Conservation (phyloP, 2,113 vertebrate species). For the Loxodonta africana region DNA sequence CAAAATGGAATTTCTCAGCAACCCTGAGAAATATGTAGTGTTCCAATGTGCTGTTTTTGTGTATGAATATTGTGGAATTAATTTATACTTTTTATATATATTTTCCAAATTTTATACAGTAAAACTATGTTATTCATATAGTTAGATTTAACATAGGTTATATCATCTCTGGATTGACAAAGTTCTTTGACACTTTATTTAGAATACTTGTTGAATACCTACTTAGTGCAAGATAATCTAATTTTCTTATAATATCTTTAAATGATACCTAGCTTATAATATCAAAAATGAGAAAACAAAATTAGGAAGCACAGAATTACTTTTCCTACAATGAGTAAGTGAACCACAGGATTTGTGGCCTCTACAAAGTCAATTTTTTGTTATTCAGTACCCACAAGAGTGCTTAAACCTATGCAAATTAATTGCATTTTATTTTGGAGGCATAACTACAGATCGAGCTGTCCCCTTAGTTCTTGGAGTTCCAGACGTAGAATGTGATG, state of each 20-base stretch:
- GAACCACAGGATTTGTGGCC: neutral
- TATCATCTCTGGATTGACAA: neutral
- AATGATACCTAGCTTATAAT: neutral
- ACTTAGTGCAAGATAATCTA: neutral
- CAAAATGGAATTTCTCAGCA: neutral
- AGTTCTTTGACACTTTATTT: neutral
- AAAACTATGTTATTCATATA: neutral
- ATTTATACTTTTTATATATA: neutral
- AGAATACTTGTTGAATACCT: neutral
- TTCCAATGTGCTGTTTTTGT: neutral
- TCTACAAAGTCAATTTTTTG: neutral
- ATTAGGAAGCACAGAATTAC: neutral
- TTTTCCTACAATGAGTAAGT: neutral
- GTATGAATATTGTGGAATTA: neutral
- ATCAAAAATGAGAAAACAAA: neutral
- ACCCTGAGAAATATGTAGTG: conserved; percentile 18
- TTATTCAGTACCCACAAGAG: too few species aligned
- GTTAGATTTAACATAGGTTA: neutral
- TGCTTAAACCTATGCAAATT: neutral
- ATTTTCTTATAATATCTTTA: neutral
- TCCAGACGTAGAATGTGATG: neutral
- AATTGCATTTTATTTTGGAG: neutral
- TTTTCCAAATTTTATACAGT: neutral
- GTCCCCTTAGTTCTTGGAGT: neutral
- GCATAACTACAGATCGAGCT: neutral